Conservation (phyloP, 2,113 vertebrate genomes). For the Emydocephalus ijimae region DNA sequence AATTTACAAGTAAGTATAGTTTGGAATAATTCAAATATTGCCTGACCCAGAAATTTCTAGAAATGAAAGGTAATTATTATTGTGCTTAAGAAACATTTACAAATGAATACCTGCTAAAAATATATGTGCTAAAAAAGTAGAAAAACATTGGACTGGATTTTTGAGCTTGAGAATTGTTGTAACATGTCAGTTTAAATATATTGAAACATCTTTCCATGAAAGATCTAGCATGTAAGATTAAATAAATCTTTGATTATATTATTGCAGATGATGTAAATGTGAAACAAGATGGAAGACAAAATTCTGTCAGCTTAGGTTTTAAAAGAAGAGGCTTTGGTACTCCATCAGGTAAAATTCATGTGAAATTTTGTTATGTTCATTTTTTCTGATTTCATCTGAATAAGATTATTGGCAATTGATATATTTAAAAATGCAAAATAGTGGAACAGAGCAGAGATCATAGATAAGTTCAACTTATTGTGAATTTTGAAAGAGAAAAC, state of each 20-base stretch:
- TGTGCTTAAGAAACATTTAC: not conserved
- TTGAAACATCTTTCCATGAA: not conserved
- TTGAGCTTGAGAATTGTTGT: not conserved
- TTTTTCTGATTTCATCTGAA: not conserved
- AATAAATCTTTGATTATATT: not conserved
- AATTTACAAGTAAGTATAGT: slow-evolving; percentile 48
- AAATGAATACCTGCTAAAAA: not conserved
- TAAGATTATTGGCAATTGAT: not conserved
- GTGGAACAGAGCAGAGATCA: not conserved
- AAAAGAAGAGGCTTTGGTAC: slow-evolving; percentile 20
- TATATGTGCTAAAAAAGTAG: not conserved
- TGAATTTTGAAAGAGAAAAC: not conserved
- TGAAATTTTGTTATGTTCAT: not conserved
- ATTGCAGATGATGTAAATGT: slow-evolving; percentile 44
- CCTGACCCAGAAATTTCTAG: not conserved
- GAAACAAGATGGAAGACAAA: slow-evolving; percentile 13
- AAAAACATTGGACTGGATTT: not conserved
- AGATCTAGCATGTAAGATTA: not conserved
- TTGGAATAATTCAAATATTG: not conserved
- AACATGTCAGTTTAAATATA: not conserved
- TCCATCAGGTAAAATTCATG: slow-evolving; percentile 44
- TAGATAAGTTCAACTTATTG: not conserved
- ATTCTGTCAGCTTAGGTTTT: slow-evolving; percentile 20
- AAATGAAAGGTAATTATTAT: not conserved
- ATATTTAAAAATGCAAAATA: not conserved